Evolutionary conservation across 2,888 invertebrate genomes (phyloP).

Genomic region (Pocota personata): DNA sequence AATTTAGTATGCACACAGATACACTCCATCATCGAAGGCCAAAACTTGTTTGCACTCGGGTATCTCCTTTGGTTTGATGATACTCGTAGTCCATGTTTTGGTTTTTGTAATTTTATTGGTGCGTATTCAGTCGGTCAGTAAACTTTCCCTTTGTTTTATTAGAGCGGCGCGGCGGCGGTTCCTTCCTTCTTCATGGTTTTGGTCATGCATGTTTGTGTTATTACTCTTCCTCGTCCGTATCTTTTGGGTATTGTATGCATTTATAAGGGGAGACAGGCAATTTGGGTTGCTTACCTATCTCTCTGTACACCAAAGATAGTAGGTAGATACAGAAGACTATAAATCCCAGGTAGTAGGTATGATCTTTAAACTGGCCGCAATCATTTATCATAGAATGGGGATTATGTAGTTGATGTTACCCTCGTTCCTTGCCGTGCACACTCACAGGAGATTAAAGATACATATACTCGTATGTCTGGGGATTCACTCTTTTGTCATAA

Average conservation of each 20-base stretch:
- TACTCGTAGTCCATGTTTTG: slow-evolving; percentile 49
- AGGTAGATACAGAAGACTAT: slow-evolving; percentile 28
- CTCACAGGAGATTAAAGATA: slow-evolving; percentile 16
- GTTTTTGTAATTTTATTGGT: slow-evolving; percentile 49
- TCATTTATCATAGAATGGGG: slow-evolving; percentile 63
- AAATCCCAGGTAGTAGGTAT: slow-evolving; percentile 36
- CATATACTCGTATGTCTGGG: neutral
- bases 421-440: slow-evolving; percentile 13
- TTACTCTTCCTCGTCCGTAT: neutral
- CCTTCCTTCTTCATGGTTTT: neutral
- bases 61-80: neutral
- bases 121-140: slow-evolving; percentile 70
- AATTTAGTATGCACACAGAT: slow-evolving; percentile 26
- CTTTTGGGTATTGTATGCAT: neutral
- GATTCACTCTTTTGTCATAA: slow-evolving; percentile 24
- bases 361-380: slow-evolving; percentile 56
- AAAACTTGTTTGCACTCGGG: slow-evolving; percentile 55
- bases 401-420: slow-evolving; percentile 35
- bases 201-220: slow-evolving; percentile 11
- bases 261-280: slow-evolving; percentile 38
- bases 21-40: slow-evolving; percentile 3
- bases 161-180: slow-evolving; percentile 7
- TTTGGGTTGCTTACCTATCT: slow-evolving; percentile 30
- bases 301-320: neutral
- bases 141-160: slow-evolving; percentile 69